phyloP scores from a whole-genome alignment of 2,888 invertebrate genomes.

The Tachina fera region DNA sequence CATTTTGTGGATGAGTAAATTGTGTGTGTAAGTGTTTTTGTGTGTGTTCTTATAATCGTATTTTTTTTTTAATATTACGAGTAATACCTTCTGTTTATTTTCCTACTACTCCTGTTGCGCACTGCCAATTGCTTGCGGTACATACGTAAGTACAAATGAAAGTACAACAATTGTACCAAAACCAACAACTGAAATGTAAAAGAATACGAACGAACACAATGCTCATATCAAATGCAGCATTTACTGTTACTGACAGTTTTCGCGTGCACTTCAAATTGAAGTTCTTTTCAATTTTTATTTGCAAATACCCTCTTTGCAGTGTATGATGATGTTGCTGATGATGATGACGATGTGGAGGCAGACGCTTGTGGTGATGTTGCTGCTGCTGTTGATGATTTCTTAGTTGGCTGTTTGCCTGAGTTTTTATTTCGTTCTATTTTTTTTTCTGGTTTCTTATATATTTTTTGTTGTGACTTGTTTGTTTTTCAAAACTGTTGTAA shows the following conservation, averaged over 20 bases:
- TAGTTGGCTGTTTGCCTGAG: slow-evolving; percentile 15
- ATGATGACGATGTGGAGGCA: slow-evolving; percentile 4
- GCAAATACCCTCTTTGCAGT: slow-evolving; percentile 46
- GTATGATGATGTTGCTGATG: slow-evolving; percentile 14
- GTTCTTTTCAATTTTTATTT: slow-evolving; percentile 68
- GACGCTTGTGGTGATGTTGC: slow-evolving; percentile 10
- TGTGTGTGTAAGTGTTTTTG: slow-evolving; percentile 6
- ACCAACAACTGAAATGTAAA: slow-evolving; percentile 54
- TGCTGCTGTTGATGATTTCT: slow-evolving; percentile 40
- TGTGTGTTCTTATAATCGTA: slow-evolving; percentile 9
- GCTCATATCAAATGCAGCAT: slow-evolving; percentile 81
- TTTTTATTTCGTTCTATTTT: slow-evolving; percentile 35
- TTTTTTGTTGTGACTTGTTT: slow-evolving; percentile 22
- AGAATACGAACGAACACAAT: slow-evolving; percentile 76
- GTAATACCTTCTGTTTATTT: slow-evolving; percentile 69
- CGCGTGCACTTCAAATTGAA: slow-evolving; percentile 74
- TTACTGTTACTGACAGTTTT: slow-evolving; percentile 80
- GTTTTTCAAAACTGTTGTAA: slow-evolving; percentile 33
- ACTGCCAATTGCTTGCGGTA: slow-evolving; percentile 72
- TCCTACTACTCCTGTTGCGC: slow-evolving; percentile 71
- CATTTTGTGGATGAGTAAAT: background rate
- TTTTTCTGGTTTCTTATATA: background rate
- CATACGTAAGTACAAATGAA: slow-evolving; percentile 39
- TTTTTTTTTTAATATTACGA: slow-evolving; percentile 46
- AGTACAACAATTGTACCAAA: slow-evolving; percentile 54